A percentile compares a stretch with the other conserved stretches of the same genome.
These are phyloP conservation scores for Arnoldichthys spilopterus DNA, from an alignment of 2,797 vertebrate species.

Conservation along the genomic window DNA sequence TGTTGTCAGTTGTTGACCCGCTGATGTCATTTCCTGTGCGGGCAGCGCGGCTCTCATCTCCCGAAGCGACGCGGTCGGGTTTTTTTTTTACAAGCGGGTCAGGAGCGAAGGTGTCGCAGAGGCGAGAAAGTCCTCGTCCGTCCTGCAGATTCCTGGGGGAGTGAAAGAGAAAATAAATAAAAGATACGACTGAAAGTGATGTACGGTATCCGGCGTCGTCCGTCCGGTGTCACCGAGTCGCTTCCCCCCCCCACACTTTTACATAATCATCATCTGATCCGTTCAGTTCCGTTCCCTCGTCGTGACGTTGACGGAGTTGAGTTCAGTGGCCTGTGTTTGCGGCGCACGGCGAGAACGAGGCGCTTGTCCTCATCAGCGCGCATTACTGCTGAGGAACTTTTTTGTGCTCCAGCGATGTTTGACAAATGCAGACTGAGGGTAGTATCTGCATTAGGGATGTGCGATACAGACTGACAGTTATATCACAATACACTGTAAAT, in stretches of 20 bases:
- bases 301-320: conserved; percentile 2
- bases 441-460: too few species aligned
- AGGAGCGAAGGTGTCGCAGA: conserved; percentile 41
- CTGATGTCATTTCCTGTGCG: conserved; percentile 85
- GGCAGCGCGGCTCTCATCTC: conserved; percentile 51
- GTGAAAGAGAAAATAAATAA: conserved; percentile 9
- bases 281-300: conserved; percentile 5
- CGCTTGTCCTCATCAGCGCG: not conserved
- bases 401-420: not conserved
- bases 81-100: conserved; percentile 76
- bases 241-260: conserved; percentile 63
- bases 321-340: not conserved
- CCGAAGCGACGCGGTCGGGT: too few species aligned
- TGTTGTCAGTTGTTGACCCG: conserved; percentile 73
- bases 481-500: too few species aligned
- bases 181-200: conserved; percentile 67
- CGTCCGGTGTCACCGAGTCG: conserved; percentile 47
- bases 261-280: conserved; percentile 66
- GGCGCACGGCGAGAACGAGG: not conserved
- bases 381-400: not conserved
- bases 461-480: too few species aligned
- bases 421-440: not conserved
- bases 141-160: conserved; percentile 25
- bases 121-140: conserved; percentile 28
- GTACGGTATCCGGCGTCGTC: conserved; percentile 54